These are phyloP conservation scores for Notarius lentiginosus DNA, from an alignment of 2,113 vertebrate genomes.

Conservation along the genomic window DNA sequence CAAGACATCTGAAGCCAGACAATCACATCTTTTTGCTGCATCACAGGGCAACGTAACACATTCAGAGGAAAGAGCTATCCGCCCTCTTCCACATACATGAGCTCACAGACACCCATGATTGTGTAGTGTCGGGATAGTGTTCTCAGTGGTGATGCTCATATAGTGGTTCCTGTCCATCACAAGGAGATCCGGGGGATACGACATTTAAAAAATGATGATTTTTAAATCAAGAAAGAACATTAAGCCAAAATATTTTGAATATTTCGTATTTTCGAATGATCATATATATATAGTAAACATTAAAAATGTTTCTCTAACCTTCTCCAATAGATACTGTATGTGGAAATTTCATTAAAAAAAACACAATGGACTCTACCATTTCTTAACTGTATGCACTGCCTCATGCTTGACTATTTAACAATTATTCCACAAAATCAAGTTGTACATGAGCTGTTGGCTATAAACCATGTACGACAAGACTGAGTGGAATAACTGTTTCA, in stretches of 20 bases:
- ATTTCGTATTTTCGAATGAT: no score
- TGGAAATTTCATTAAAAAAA: neutral
- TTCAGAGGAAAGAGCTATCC: no score
- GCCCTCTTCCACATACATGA: neutral
- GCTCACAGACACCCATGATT: neutral
- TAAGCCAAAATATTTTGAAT: no score
- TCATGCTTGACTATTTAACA: no score
- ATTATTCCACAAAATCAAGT: no score
- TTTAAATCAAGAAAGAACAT: neutral
- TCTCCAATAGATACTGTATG: neutral
- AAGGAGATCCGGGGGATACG: neutral
- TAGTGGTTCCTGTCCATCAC: neutral
- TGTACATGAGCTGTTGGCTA: no score
- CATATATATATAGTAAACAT: neutral
- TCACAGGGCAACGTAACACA: no score
- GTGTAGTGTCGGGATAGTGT: neutral
- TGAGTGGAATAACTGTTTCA: no score
- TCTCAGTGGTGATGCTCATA: neutral
- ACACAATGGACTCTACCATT: neutral
- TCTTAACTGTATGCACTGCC: neutral
- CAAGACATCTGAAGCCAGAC: no score
- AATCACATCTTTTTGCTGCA: no score
- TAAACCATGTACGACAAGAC: no score
- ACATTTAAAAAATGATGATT: neutral
- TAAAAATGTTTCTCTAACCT: neutral